Evolutionary conservation across 2,797 vertebrate genomes (phyloP), one percentile per base, ranked within the genome.

Genomic region (Pangasius mekongensis): DNA sequence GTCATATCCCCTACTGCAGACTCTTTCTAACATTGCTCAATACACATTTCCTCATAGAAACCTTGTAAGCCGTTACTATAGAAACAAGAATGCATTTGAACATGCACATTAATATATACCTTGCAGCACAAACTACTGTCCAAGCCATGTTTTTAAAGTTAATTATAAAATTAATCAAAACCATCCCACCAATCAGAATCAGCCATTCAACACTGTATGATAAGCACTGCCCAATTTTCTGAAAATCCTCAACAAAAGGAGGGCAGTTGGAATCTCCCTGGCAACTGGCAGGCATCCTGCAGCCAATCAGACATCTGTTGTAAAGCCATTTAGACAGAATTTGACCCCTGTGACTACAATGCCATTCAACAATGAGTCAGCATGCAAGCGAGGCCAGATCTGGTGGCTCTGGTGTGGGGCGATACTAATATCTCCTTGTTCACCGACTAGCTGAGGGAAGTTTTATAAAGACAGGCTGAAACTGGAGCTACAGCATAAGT

Each of bases 321-420:
- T 43, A 83, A 91, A 92, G 84, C 62, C 52, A 74, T 69, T 85
- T 87, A 86, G 87, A 83, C 62, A 78, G 69, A 90, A 90, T 74
- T 89, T 92, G 89, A 88, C 77, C 49, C 76, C 52, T 36, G 74
- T 93, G 92, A 91, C 91, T 88, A 92, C 88, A 93, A 80, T 27
- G 83, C 67, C 22, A 87, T 88, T 87, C 71, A 89, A 92, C 88
- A 92, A 85, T 92, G 71, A 92, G 87, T 91, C 91, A 90, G 87
- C 87, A 85, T 18, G 60, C 47, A 78, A 67, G 89, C 16, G 84
- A 52, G 77, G 66, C 67, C 20, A 83, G 13, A 81, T 49, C 49
- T 58, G 36, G 18, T 83, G 74, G 16, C 71, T 49, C 49, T 58
- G 36, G 18, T 83, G 80, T 64, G 24, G 10, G 60, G n/a, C 66